phyloP scores from a whole-genome alignment of 2,888 invertebrate genomes.

The Cartodere bifasciata region DNA sequence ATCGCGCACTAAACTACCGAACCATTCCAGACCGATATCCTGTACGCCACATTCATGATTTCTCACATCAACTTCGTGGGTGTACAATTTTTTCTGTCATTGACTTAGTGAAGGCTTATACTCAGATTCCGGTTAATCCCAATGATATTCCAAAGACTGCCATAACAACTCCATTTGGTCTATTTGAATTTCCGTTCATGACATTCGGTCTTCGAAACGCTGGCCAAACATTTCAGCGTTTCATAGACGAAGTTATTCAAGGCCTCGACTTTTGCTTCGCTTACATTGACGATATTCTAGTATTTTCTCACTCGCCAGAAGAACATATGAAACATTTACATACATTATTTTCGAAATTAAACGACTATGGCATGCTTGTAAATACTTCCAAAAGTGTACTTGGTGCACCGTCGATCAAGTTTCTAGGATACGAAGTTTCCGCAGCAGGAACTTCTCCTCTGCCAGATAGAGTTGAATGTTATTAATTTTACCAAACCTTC shows the following conservation, averaged over 20 bases:
- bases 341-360: too few species aligned
- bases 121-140: constrained; percentile 24
- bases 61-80: constrained; percentile 19
- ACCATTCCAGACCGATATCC: constrained; percentile 35
- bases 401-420: constrained; percentile 15
- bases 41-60: constrained; percentile 25
- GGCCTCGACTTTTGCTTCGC: constrained; percentile 8
- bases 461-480: constrained; percentile 23
- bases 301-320: constrained; percentile 7
- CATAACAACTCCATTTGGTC: constrained; percentile 11
- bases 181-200: constrained; percentile 10
- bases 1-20: too few species aligned
- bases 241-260: constrained; percentile 7
- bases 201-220: constrained; percentile 12
- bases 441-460: constrained; percentile 23
- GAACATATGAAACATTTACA: constrained; percentile 8
- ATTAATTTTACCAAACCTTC: constrained; percentile 14
- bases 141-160: constrained; percentile 21
- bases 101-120: constrained; percentile 26
- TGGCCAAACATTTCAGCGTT: constrained; percentile 12
- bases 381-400: constrained; percentile 21
- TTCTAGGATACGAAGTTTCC: constrained; percentile 18
- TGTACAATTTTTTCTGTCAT: constrained; percentile 20
- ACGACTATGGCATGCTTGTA: constrained; percentile 17
- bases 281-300: constrained; percentile 10